Evolutionary conservation across 2,797 vertebrate species (phyloP), one percentile per base, ranked within the genome.

Genomic region (Pelodytes ibericus): DNA sequence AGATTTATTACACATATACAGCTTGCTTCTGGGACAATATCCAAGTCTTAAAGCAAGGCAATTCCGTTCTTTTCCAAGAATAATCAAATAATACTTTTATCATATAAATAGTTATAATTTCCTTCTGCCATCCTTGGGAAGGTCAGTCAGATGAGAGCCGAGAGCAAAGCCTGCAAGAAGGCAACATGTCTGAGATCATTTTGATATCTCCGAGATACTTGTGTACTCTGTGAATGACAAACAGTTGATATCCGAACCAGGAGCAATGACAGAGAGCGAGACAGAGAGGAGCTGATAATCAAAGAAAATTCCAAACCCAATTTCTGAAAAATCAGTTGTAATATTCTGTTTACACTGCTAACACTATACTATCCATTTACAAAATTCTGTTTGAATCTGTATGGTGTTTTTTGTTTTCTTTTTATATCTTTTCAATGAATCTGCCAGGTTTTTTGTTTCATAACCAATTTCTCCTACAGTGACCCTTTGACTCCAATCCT

Each of bases 261-360:
- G 18, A 81, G 73, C 62, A 62, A 69, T 69, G 36, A 65, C 3
- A 24, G 82, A 15, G 30, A 26, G 26, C 29, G 53, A 22, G 41
- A 44, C 41, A 56, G n/a, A 5, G 18, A 44, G 18, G 44, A 33
- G 16, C 65, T 63, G 22, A 16, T 62, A 73, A 62, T 75, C 82
- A 71, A 0, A 61, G 82, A 74, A 77, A 70, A 65, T 67, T 29
- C 84, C 83, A 78, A 13, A 79, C 73, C 81, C 80, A 69, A 81
- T 16, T 22, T 75, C 74, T 58, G 33, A 47, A 44, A 22, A 63
- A 71, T 41, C 0, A 33, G 18, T 31, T 30, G 70, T 49, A 30
- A 44, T 16, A 62, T 72, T 62, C 58, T 24, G 13, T 72, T 72
- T 47, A n/a, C n/a, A n/a, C n/a, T n/a, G n/a, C n/a, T n/a, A n/a